Evolutionary conservation across 2,113 vertebrate genomes (phyloP).

Genomic region (Paedocypris sp.): DNA sequence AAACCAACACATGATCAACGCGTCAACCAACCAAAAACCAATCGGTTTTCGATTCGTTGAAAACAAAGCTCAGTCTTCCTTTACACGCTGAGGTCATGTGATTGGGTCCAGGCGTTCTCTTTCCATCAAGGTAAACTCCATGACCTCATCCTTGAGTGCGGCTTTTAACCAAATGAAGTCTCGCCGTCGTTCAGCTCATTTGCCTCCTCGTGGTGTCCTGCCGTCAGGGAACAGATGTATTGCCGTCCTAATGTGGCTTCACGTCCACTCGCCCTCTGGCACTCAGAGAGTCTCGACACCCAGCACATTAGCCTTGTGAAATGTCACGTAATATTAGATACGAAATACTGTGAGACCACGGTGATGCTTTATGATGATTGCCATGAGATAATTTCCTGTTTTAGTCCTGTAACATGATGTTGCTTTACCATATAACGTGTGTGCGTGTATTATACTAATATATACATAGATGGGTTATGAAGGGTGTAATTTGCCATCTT

Average conservation of each 20-base stretch:
- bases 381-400: too few relatives aligned
- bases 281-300: background rate
- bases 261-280: background rate
- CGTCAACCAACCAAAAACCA: too few relatives aligned
- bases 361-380: constrained; percentile 14
- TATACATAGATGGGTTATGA: too few relatives aligned
- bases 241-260: background rate
- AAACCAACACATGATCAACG: too few relatives aligned
- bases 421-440: too few relatives aligned
- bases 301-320: background rate
- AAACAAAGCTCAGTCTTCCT: too few relatives aligned
- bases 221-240: background rate
- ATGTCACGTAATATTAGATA: constrained; percentile 23
- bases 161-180: constrained; percentile 32
- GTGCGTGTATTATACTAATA: too few relatives aligned
- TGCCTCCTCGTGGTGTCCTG: constrained; percentile 3
- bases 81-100: background rate
- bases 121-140: constrained; percentile 24
- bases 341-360: constrained; percentile 9
- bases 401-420: too few relatives aligned
- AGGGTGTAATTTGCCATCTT: background rate
- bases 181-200: background rate
- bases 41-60: too few relatives aligned
- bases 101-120: background rate
- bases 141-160: constrained; percentile 29